Conservation (phyloP, 2,888 invertebrate genomes). For the Automeris io region DNA sequence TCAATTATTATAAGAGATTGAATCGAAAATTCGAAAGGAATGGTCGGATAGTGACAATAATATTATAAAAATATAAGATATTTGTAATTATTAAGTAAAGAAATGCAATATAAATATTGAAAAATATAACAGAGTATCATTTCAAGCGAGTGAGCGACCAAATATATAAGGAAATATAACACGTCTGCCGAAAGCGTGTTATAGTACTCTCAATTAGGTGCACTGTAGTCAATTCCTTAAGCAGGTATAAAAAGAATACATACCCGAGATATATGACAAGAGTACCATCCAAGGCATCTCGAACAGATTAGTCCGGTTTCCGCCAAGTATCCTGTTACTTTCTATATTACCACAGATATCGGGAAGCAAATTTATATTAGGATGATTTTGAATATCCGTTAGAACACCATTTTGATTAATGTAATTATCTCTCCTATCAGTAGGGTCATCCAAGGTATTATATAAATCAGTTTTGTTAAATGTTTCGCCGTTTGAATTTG, state of each 20-base stretch:
- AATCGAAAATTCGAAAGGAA: too few species aligned
- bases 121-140: too few species aligned
- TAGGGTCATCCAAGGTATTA: background rate
- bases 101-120: too few species aligned
- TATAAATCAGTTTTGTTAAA: background rate
- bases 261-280: slow-evolving; percentile 74
- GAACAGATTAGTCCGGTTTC: slow-evolving; percentile 75
- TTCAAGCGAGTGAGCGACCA: too few species aligned
- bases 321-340: slow-evolving; percentile 76
- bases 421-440: background rate
- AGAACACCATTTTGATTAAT: background rate
- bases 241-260: slow-evolving; percentile 11
- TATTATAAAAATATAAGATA: too few species aligned
- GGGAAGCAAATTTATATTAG: slow-evolving; percentile 42
- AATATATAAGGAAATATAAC: too few species aligned
- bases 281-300: slow-evolving; percentile 88
- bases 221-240: background rate
- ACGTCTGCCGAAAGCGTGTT: too few species aligned
- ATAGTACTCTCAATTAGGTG: too few species aligned
- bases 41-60: too few species aligned
- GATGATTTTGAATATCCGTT: slow-evolving; percentile 11
- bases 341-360: slow-evolving; percentile 74
- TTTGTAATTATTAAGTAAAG: too few species aligned
- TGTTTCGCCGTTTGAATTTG: background rate
- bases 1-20: too few species aligned